Evolutionary conservation across 2,888 invertebrate species (phyloP).

Genomic region (Eudasyphora cyanicolor): DNA sequence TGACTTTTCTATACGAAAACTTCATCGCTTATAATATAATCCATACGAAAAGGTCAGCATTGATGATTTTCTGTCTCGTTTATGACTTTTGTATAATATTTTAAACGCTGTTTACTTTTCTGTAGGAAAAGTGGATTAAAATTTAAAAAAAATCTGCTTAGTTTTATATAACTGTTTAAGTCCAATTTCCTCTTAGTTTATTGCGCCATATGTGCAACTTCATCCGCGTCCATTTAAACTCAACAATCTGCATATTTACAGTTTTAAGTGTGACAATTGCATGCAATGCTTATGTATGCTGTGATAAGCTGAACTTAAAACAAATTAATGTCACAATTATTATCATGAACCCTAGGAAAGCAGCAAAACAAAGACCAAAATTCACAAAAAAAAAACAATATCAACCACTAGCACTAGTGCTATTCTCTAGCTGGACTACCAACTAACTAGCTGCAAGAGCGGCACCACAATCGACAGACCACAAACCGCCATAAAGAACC

Average conservation of each 20-base stretch:
- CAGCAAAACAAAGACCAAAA: conserved; percentile 23
- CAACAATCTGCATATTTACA: conserved; percentile 5
- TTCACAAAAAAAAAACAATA: not conserved
- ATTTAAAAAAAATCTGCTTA: too few relatives aligned
- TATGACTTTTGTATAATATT: too few relatives aligned
- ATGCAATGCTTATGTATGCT: not conserved
- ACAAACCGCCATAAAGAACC: not conserved
- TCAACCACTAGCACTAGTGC: not conserved
- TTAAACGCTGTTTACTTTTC: too few relatives aligned
- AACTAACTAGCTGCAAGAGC: conserved; percentile 12
- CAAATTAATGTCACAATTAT: conserved; percentile 54
- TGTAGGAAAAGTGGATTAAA: too few relatives aligned
- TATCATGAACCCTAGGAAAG: conserved; percentile 32
- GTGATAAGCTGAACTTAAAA: conserved; percentile 55
- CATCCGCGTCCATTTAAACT: not conserved
- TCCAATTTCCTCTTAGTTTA: too few relatives aligned
- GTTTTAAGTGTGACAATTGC: conserved; percentile 22
- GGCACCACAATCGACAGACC: conserved; percentile 1
- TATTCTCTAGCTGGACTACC: not conserved
- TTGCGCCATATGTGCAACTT: too few relatives aligned
- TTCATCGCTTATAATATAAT: too few relatives aligned
- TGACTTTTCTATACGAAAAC: too few relatives aligned
- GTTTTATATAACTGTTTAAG: too few relatives aligned
- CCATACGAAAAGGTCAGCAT: too few relatives aligned
- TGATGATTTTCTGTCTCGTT: too few relatives aligned